Evolutionary conservation across 2,113 vertebrate genomes (phyloP), one percentile per base, ranked within the genome.

Genomic region (Halcyon malimbica): DNA sequence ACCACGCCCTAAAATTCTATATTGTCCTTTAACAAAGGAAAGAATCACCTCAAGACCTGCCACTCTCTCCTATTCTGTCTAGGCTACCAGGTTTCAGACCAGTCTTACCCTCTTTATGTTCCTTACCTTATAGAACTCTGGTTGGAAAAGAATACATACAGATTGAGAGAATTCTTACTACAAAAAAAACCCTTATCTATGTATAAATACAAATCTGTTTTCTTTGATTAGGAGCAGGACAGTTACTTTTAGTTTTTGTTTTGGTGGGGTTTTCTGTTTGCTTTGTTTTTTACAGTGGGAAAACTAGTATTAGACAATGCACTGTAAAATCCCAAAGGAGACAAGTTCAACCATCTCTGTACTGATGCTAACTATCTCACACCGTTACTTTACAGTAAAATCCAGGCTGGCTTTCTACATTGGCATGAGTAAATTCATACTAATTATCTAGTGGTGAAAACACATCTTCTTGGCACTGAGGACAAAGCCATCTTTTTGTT

Each of bases 401-500:
- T 56, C 62, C 67, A 92, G 71, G 82, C 53, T 94, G 48, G 5
- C 64, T 94, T 96, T 86, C 90, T 69, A 68, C 44, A 53, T 0
- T 57, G 79, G n/a, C 78, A 69, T n/a, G 78, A 93, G 44, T 69
- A 86, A 93, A 88, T 59, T 41, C 28, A 28, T 78, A 69, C 85
- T 86, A 90, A 93, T 94, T 88, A 92, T 73, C 67, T 85, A 18
- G 71, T 44, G 63, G 59, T 77, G 54, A 94, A 95, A 93, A 92
- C n/a, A 90, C 75, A 76, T 88, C 71, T 79, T 71, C 70, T 88
- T 92, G 79, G 83, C 88, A 82, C 24, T 16, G 15, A 87, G 53
- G 86, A 94, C 56, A 94, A 94, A 94, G 64, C 48, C 46, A 75
- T 54, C 60, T 54, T 81, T 92, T 87, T 92, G 69, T 70, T 84